Evolutionary conservation across 2,888 invertebrate genomes (phyloP).

Genomic region (Tethea ocularis): DNA sequence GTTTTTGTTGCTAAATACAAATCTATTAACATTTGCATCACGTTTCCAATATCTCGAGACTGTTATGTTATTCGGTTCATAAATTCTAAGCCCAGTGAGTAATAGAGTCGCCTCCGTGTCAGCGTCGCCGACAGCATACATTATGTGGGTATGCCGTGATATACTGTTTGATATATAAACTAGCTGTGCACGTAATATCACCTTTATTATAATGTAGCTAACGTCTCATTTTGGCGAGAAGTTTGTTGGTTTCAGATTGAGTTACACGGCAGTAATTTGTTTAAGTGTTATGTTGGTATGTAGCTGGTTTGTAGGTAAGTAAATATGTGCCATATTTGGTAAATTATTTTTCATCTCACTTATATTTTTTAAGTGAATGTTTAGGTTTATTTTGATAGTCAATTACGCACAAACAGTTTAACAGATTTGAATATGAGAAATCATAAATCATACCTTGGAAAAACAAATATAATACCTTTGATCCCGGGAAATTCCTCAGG

Average conservation of each 20-base stretch:
- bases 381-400: too few relatives aligned
- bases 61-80: conserved; percentile 72
- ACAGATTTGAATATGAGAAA: too few relatives aligned
- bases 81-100: conserved; percentile 69
- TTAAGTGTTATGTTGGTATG: neutral
- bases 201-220: conserved; percentile 18
- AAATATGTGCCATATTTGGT: conserved; percentile 13
- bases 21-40: conserved; percentile 64
- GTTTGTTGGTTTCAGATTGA: neutral
- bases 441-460: too few relatives aligned
- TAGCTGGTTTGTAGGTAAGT: neutral
- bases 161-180: conserved; percentile 31
- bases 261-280: conserved; percentile 5
- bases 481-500: too few relatives aligned
- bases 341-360: too few relatives aligned
- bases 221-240: conserved; percentile 21
- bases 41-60: conserved; percentile 76
- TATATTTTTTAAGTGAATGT: too few relatives aligned
- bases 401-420: too few relatives aligned
- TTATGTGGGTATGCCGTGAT: conserved; percentile 59
- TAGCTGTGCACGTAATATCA: conserved; percentile 19
- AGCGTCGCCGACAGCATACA: conserved; percentile 69
- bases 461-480: too few relatives aligned
- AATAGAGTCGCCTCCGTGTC: conserved; percentile 69
- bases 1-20: conserved; percentile 14